Evolutionary conservation across 2,888 invertebrate species (phyloP).

Genomic region (Orthosia gothica): DNA sequence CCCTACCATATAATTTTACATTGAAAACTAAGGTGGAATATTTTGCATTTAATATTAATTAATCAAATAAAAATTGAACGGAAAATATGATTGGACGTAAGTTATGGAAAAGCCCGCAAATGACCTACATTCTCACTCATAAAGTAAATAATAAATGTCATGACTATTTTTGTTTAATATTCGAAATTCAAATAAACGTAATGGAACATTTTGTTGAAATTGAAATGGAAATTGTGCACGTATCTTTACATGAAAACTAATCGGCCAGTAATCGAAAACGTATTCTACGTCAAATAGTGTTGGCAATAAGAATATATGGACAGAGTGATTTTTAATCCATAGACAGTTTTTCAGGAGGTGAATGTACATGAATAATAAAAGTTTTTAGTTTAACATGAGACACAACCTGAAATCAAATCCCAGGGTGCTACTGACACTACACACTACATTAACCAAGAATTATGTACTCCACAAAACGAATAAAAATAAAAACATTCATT

Average conservation of each 20-base stretch:
- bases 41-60: slow-evolving; percentile 13
- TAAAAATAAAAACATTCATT: slow-evolving; percentile 30
- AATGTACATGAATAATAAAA: not conserved
- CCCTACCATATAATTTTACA: not conserved
- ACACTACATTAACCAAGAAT: slow-evolving; percentile 11
- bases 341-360: not conserved
- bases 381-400: not conserved
- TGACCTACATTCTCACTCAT: slow-evolving; percentile 21
- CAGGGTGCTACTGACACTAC: not conserved
- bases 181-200: slow-evolving; percentile 26
- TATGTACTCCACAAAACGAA: slow-evolving; percentile 23
- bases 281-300: not conserved
- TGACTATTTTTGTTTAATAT: slow-evolving; percentile 31
- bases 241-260: not conserved
- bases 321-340: not conserved
- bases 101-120: slow-evolving; percentile 17
- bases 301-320: not conserved
- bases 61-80: slow-evolving; percentile 6
- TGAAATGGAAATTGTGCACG: slow-evolving; percentile 3
- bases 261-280: slow-evolving; percentile 14
- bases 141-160: slow-evolving; percentile 34
- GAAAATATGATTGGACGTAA: slow-evolving; percentile 27
- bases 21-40: slow-evolving; percentile 17
- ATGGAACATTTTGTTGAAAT: slow-evolving; percentile 12
- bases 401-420: not conserved